Base-by-base conservation (phyloP, 2,113 vertebrate species). In the Bostrychus sinensis region DNA sequence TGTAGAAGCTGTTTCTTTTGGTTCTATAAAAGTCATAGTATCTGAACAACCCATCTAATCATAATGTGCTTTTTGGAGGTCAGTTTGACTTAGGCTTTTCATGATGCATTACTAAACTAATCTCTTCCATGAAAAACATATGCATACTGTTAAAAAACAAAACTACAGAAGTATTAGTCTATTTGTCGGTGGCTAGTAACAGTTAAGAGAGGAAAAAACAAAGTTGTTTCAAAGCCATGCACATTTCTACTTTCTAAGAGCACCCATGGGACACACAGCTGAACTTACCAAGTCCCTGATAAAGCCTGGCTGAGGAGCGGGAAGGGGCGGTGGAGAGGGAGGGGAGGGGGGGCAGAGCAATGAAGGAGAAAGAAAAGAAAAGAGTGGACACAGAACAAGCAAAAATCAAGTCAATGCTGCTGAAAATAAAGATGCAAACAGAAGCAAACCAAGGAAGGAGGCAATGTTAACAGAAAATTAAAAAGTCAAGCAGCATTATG, bases 221-320 rank as follows among this genome's bases (percentile, higher is more conserved):
- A 63, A 37, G 43, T 38, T 68, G 20, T 14, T 54, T 32, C 1
- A 68, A 46, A 70, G 10, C 56, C 81, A 83, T 89, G 80, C 85
- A 86, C 57, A 46, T 12, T 41, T 72, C 58, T 75, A 72, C 11
- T 20, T 11, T 51, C 56, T 37, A 9, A 58, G 70, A 57, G 55
- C 83, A 81, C 78, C 66, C 79, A 69, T 71, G 72, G 81, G 53
- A 82, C 66, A 73, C 71, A 58, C 25, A 60, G 45, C 70, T 77
- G 37, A 62, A 98, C 97, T 99, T 98, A 99, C 97, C 97, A 99
- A 92, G 90, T 99, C 96, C 94, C 97, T 98, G 95, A 99, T 88
- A 96, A 92, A 96, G 94, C 97, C 94, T 94, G 96, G 96, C 97
- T 99, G 96, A 73, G 92, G 93, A 88, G 89, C 92, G 92, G 59